Evolutionary conservation across 2,888 invertebrate genomes (phyloP).

Genomic region (Tipula confusa): DNA sequence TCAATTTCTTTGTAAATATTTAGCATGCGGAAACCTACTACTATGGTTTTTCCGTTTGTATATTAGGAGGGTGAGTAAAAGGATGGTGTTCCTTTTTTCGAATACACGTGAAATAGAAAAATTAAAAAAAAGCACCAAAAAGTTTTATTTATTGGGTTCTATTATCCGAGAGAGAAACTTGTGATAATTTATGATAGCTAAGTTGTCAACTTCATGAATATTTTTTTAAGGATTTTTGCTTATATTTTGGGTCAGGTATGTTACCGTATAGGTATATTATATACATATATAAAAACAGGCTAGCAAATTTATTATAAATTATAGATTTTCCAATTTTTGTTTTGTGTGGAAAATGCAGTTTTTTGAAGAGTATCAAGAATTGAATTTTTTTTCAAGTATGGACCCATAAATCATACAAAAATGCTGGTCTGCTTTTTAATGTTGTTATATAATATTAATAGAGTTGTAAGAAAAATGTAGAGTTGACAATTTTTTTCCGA

Average conservation of each 20-base stretch:
- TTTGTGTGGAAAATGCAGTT: neutral
- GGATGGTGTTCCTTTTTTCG: neutral
- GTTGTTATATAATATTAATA: neutral
- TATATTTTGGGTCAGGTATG: neutral
- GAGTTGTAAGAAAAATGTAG: neutral
- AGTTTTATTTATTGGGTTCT: slow-evolving; percentile 6
- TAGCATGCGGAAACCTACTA: neutral
- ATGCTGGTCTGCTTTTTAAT: neutral
- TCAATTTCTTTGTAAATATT: neutral
- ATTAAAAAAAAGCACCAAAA: neutral
- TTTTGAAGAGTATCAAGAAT: neutral
- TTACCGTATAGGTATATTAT: neutral
- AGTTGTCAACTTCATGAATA: neutral
- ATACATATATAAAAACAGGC: too few relatives aligned
- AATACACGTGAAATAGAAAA: neutral
- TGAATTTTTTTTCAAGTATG: neutral
- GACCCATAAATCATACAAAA: neutral
- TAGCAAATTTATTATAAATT: neutral
- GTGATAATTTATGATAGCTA: neutral
- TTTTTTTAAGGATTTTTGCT: neutral
- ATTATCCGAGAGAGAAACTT: neutral
- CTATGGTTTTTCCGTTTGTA: neutral
- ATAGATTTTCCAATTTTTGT: neutral
- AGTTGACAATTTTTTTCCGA: neutral
- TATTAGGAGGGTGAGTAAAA: neutral